Conservation (phyloP, 2,797 vertebrate genomes). For the Mormyrops boulengeri region DNA sequence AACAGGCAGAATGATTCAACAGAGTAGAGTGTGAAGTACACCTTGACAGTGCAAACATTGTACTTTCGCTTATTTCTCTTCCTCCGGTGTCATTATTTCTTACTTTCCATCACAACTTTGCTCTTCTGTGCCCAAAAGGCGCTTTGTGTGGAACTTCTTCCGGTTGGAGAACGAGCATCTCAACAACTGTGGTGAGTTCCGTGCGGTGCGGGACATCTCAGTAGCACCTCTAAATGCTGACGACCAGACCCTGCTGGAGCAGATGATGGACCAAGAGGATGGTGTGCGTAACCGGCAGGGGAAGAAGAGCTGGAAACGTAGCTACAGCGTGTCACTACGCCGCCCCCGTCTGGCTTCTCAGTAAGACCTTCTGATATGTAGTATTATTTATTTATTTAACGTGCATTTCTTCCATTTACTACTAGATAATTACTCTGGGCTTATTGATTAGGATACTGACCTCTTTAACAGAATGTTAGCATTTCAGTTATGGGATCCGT, state of each 20-base stretch:
- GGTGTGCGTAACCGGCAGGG: conserved; percentile 91
- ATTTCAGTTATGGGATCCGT: background rate
- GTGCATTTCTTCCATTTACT: background rate
- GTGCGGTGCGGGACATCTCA: conserved; percentile 89
- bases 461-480: background rate
- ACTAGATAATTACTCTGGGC: background rate
- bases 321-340: conserved; percentile 87
- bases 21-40: background rate
- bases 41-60: background rate
- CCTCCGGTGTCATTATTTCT: too few species aligned
- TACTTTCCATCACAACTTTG: background rate
- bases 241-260: conserved; percentile 91
- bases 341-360: conserved; percentile 82
- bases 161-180: conserved; percentile 94
- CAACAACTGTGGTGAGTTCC: conserved; percentile 96
- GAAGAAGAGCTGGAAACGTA: conserved; percentile 89
- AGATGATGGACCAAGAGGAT: conserved; percentile 99
- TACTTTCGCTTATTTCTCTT: background rate
- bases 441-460: background rate
- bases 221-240: conserved; percentile 93
- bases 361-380: conserved; percentile 58
- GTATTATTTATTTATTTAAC: background rate
- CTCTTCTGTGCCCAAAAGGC: background rate
- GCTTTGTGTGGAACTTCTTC: conserved; percentile 98
- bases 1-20: background rate